phyloP scores from a whole-genome alignment of 2,797 vertebrate species.

The Natrix natrix region DNA sequence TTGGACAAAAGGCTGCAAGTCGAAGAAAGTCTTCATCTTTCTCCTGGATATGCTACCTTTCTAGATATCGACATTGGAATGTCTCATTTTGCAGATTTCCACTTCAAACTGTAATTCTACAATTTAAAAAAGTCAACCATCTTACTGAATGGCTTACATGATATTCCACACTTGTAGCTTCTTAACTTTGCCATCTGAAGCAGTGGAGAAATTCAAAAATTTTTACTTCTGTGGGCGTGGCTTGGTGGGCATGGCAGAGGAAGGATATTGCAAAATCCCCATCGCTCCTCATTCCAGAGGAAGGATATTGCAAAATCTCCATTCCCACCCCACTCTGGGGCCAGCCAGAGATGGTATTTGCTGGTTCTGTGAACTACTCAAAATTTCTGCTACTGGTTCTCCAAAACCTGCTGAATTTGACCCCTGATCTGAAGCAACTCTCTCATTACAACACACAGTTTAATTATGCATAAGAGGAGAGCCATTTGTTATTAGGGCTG shows the following conservation, averaged over 20 bases:
- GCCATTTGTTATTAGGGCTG: background rate
- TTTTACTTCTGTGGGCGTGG: no score
- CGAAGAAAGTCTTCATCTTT: background rate
- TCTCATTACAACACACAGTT: background rate
- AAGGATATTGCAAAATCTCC: no score
- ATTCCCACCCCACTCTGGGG: no score
- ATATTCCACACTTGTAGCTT: background rate
- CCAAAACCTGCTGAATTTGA: no score
- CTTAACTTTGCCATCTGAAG: background rate
- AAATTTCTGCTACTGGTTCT: no score
- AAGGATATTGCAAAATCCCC: no score
- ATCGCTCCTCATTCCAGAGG: no score
- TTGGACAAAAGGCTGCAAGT: background rate
- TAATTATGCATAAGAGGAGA: background rate
- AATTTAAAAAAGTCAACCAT: background rate
- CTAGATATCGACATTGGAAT: background rate
- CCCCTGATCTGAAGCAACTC: background rate
- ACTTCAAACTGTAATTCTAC: background rate
- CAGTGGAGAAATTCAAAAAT: background rate
- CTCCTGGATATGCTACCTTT: background rate
- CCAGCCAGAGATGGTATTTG: no score
- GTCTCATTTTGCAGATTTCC: background rate
- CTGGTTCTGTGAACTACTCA: no score
- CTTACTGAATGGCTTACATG: background rate
- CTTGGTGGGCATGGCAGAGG: no score